Conservation (phyloP, 2,888 invertebrate genomes). For the Odontocerum albicorne region DNA sequence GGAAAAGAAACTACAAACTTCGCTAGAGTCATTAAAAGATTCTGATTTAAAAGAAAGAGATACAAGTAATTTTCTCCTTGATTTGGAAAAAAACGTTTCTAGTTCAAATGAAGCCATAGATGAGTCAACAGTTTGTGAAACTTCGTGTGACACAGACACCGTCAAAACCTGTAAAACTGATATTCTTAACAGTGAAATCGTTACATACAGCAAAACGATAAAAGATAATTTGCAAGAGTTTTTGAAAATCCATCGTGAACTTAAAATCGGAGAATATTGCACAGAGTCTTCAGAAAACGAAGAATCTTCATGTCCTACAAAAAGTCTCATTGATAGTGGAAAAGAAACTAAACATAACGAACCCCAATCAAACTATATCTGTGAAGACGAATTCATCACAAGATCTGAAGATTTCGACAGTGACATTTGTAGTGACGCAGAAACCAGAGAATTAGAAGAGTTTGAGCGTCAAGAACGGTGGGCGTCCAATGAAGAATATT, state of each 20-base stretch:
- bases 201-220: slow-evolving; percentile 1
- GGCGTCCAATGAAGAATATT: slow-evolving; percentile 34
- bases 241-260: slow-evolving; percentile 10
- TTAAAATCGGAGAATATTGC: slow-evolving; percentile 17
- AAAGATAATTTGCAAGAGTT: slow-evolving; percentile 1
- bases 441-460: slow-evolving; percentile 31
- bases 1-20: slow-evolving; percentile 44
- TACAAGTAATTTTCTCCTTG: slow-evolving; percentile 38
- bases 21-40: slow-evolving; percentile 23
- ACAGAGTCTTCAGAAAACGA: background rate
- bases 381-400: background rate
- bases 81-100: slow-evolving; percentile 1
- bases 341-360: background rate
- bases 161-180: background rate
- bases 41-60: slow-evolving; percentile 39
- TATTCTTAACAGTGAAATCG: background rate
- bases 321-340: background rate
- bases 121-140: background rate
- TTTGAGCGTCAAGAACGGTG: slow-evolving; percentile 32
- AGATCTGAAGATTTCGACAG: slow-evolving; percentile 35
- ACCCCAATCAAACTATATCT: no score
- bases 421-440: slow-evolving; percentile 38
- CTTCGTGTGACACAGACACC: background rate
- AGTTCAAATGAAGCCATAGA: slow-evolving; percentile 3
- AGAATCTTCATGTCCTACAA: slow-evolving; percentile 10